These are phyloP conservation scores for Nannobrachium achirus DNA, from an alignment of 2,113 vertebrate genomes.

Conservation along the genomic window DNA sequence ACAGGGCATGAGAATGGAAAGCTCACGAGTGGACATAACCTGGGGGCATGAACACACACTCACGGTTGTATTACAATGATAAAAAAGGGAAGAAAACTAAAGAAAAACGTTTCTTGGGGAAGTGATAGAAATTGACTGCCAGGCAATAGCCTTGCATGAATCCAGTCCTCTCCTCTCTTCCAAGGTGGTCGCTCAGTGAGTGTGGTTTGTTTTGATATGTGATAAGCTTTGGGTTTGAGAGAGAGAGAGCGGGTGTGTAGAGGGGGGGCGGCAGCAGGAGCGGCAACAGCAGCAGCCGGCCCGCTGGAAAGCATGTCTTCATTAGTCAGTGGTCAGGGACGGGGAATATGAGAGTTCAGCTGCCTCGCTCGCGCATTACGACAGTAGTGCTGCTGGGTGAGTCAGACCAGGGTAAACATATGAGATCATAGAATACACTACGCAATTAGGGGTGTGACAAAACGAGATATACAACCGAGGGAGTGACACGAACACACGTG, in stretches of 20 bases:
- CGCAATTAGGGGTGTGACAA: conserved; percentile 63
- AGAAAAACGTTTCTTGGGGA: not conserved
- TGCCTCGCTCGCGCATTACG: conserved; percentile 46
- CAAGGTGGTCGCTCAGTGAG: conserved; percentile 49
- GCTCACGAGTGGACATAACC: not conserved
- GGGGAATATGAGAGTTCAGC: conserved; percentile 65
- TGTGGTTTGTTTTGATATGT: conserved; percentile 67
- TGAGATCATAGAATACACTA: conserved; percentile 71
- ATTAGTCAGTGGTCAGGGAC: conserved; percentile 53
- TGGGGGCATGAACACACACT: too few relatives aligned
- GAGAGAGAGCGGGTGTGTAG: conserved; percentile 24
- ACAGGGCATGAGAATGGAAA: too few relatives aligned
- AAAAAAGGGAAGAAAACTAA: not conserved
- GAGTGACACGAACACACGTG: conserved; percentile 38
- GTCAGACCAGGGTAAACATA: conserved; percentile 71
- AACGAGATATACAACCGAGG: conserved; percentile 58
- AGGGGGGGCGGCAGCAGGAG: not conserved
- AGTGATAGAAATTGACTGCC: conserved; percentile 17
- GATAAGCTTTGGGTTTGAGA: conserved; percentile 62
- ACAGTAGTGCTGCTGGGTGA: conserved; percentile 62
- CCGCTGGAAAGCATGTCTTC: conserved; percentile 56
- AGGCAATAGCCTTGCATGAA: conserved; percentile 33
- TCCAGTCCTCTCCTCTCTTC: conserved; percentile 45
- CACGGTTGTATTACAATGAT: not conserved
- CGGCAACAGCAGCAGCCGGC: conserved; percentile 21